A percentile compares a stretch with the other conserved stretches of the same genome.
These are phyloP conservation scores for Pseudorectes ferrugineus DNA, from an alignment of 2,113 vertebrate genomes.

Conservation along the genomic window DNA sequence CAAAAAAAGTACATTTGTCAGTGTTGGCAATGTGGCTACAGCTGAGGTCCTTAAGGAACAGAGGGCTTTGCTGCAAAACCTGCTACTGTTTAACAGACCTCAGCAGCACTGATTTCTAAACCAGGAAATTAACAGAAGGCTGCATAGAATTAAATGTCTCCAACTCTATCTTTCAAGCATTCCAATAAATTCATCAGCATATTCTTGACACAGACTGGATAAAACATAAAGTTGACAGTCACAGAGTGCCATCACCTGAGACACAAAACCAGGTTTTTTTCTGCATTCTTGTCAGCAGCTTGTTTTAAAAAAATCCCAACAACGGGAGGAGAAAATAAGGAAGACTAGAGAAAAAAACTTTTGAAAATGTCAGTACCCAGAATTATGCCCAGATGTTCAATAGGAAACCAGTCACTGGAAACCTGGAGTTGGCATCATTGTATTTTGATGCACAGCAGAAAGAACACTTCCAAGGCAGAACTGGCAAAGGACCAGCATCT, in stretches of 20 bases:
- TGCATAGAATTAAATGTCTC: background rate
- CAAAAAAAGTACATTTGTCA: background rate
- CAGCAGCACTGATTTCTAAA: background rate
- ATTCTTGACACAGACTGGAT: background rate
- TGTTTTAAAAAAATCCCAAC: background rate
- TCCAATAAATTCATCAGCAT: background rate
- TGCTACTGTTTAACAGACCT: background rate
- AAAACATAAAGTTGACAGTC: background rate
- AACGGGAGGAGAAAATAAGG: background rate
- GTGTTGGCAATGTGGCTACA: background rate
- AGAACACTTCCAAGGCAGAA: background rate
- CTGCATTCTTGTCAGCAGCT: background rate
- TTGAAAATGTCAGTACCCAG: background rate
- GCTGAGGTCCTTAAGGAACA: background rate
- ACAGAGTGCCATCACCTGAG: background rate
- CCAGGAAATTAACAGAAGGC: background rate
- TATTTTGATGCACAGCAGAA: background rate
- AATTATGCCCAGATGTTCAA: background rate
- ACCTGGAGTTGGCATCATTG: background rate
- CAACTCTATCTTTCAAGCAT: background rate
- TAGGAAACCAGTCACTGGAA: background rate
- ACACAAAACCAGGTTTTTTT: accelerated
- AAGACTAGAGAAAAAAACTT: background rate
- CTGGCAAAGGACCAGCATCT: background rate
- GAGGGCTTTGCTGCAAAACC: background rate